Conservation (phyloP, 1,140 invertebrate genomes). For the Neotoxoptera formosana region DNA sequence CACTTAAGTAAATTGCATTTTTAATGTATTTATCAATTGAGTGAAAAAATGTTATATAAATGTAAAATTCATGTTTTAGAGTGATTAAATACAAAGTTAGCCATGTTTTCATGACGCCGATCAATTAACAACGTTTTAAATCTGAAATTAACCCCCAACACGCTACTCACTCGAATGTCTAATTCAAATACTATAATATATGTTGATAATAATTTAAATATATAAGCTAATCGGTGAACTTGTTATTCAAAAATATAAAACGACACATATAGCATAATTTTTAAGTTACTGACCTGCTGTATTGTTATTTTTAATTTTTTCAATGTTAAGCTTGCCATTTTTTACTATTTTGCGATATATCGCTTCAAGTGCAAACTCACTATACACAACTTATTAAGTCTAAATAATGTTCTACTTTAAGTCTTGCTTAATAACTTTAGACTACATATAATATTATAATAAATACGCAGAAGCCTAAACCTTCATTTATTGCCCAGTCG, state of each 20-base stretch:
- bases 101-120: background rate
- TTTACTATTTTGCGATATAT: background rate
- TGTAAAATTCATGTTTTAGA: background rate
- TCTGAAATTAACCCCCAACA: background rate
- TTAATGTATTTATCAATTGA: background rate
- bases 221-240: background rate
- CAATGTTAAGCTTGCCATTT: background rate
- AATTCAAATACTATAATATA: background rate
- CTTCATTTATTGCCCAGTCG: background rate
- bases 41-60: background rate
- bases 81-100: background rate
- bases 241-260: background rate
- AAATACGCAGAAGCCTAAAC: background rate
- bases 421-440: background rate
- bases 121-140: background rate
- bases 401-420: background rate
- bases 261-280: background rate
- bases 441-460: background rate
- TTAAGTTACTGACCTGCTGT: background rate
- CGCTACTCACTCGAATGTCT: background rate
- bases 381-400: background rate
- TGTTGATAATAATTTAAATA: background rate
- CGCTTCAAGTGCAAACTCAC: background rate
- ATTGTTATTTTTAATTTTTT: background rate
- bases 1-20: background rate